Evolutionary conservation across 2,888 invertebrate genomes (phyloP).

Genomic region (Tyria jacobaeae): DNA sequence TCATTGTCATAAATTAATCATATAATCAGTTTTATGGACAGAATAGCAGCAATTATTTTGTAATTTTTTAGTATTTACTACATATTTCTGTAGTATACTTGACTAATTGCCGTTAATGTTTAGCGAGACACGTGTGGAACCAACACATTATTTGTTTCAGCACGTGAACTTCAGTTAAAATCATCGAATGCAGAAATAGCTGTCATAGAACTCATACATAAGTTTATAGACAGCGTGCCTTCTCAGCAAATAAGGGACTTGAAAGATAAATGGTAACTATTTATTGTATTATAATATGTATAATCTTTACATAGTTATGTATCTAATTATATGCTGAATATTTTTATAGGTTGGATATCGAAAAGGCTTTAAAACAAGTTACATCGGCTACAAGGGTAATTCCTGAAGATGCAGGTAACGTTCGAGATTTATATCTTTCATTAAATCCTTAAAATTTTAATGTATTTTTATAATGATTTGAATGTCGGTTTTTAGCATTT

Average conservation of each 20-base stretch:
- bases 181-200: constrained; percentile 89
- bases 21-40: too few relatives aligned
- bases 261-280: constrained; percentile 86
- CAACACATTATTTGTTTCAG: constrained; percentile 48
- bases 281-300: too few relatives aligned
- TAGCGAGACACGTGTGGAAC: not conserved
- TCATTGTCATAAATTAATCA: too few relatives aligned
- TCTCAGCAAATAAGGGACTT: constrained; percentile 85
- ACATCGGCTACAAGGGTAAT: constrained; percentile 87
- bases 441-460: not conserved
- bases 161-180: constrained; percentile 74
- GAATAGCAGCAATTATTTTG: too few relatives aligned
- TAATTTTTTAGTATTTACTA: not conserved
- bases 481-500: constrained; percentile 80
- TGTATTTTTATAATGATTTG: not conserved
- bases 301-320: too few relatives aligned
- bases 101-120: not conserved
- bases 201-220: constrained; percentile 91
- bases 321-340: not conserved
- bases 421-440: not conserved
- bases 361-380: constrained; percentile 87
- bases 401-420: constrained; percentile 86
- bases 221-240: constrained; percentile 89
- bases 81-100: not conserved
- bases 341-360: constrained; percentile 83